phyloP scores from a whole-genome alignment of 2,113 vertebrate genomes.

The Actenoides lindsayi region DNA sequence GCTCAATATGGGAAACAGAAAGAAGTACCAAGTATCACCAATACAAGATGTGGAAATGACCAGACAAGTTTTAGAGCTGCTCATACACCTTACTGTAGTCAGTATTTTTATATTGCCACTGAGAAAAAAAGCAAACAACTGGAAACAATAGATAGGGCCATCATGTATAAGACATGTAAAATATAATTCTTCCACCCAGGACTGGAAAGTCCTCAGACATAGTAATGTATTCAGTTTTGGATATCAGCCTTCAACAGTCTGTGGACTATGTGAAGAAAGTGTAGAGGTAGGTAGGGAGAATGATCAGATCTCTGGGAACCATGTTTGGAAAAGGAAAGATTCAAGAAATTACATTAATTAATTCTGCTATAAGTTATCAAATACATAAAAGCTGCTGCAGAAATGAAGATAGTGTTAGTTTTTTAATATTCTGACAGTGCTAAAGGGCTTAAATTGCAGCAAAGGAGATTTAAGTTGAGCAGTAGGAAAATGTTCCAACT shows the following conservation, averaged over 20 bases:
- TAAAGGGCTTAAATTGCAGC: neutral
- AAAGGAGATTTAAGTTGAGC: neutral
- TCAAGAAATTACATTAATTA: neutral
- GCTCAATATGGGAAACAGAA: neutral
- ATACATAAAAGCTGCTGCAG: neutral
- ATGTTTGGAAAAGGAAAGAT: neutral
- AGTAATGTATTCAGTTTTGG: neutral
- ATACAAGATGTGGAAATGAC: neutral
- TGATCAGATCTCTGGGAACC: neutral
- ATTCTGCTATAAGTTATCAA: neutral
- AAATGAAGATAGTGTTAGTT: neutral
- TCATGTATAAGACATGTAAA: neutral
- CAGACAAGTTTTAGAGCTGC: neutral
- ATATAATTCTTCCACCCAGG: neutral
- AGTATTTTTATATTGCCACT: neutral
- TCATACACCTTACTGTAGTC: neutral
- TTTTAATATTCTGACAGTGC: neutral
- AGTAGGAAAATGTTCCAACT: neutral
- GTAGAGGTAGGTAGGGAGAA: neutral
- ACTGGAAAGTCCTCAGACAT: neutral
- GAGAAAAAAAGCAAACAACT: neutral
- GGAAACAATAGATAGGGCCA: neutral
- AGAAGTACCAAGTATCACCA: neutral
- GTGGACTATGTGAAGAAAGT: neutral
- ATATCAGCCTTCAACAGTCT: neutral